Evolutionary conservation across 2,113 vertebrate species (phyloP), one percentile per base, ranked within the genome.

Genomic region (Rhabdornis inornatus): DNA sequence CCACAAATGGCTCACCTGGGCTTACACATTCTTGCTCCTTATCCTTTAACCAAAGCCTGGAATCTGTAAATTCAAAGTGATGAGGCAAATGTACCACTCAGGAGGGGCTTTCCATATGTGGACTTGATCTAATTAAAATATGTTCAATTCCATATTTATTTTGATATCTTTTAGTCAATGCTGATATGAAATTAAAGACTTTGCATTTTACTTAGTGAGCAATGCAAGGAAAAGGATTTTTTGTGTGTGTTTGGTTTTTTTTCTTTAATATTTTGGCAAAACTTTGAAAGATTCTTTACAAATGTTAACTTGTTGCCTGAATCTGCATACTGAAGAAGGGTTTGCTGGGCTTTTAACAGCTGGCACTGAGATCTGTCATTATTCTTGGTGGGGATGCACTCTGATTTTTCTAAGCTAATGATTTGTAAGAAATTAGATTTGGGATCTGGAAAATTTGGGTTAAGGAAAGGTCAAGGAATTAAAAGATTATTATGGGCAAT

Each of bases 351-450:
- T 88, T 90, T 81, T 60, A 64, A n/a, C 37, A 84, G 31, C 47
- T 66, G 85, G 30, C 42, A 57, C 37, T 45, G 66, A 90, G 68
- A 65, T 65, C 70, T 76, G 42, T 60, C 83, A 76, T 30, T 66
- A 35, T 88, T 79, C 95, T 90, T 91, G 53, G 91, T 77, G 60
- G 83, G 45, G 65, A 47, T 37, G 37, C 5, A 3, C 59, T 91
- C 57, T 16, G 65, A 66, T 60, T 89, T 91, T 89, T 76, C 47
- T 71, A 68, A 82, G 56, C 30, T 89, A 90, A 94, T 84, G 60
- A 76, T 72, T 94, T 82, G 49, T 87, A 85, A 91, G 87, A 91
- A 95, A 95, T 95, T 95, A 92, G 89, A 95, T 96, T 90, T 89
- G 78, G 30, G 55, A 83, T 91, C 74, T 83, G 87, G 91, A 93